Evolutionary conservation across 1,140 invertebrate species (phyloP).

Genomic region (Cydia splendana): DNA sequence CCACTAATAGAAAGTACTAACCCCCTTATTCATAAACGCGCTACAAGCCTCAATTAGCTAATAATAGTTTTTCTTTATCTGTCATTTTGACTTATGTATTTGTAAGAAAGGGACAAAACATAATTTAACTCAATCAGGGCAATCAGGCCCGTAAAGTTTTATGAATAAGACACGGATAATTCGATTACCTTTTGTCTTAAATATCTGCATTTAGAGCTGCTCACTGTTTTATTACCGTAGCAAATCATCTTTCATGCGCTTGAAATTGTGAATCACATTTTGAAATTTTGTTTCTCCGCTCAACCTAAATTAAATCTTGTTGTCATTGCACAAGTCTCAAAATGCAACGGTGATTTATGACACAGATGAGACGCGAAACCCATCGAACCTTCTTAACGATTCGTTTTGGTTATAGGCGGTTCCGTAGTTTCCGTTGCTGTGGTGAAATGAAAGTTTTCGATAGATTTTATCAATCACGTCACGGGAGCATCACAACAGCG

Average conservation of each 20-base stretch:
- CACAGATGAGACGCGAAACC: neutral
- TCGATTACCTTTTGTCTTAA: neutral
- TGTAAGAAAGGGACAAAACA: too few species aligned
- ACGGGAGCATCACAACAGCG: neutral
- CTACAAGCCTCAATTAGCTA: too few species aligned
- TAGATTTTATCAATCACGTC: neutral
- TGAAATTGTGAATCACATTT: neutral
- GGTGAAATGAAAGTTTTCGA: neutral
- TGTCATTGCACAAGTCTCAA: neutral
- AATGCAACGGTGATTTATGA: neutral
- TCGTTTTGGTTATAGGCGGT: neutral
- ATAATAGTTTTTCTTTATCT: too few species aligned
- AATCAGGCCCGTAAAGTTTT: too few species aligned
- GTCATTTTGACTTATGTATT: too few species aligned
- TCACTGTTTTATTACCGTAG: conserved; percentile 1
- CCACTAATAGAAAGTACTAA: too few species aligned
- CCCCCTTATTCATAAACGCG: too few species aligned
- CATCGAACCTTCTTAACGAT: neutral
- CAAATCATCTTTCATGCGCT: neutral
- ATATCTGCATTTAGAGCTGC: neutral
- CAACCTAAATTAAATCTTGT: neutral
- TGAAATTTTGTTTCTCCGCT: neutral
- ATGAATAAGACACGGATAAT: too few species aligned
- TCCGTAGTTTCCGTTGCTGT: neutral
- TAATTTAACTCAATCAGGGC: too few species aligned